Evolutionary conservation across 2,113 vertebrate species (phyloP), one percentile per base, ranked within the genome.

Genomic region (Myiozetetes cayanensis): DNA sequence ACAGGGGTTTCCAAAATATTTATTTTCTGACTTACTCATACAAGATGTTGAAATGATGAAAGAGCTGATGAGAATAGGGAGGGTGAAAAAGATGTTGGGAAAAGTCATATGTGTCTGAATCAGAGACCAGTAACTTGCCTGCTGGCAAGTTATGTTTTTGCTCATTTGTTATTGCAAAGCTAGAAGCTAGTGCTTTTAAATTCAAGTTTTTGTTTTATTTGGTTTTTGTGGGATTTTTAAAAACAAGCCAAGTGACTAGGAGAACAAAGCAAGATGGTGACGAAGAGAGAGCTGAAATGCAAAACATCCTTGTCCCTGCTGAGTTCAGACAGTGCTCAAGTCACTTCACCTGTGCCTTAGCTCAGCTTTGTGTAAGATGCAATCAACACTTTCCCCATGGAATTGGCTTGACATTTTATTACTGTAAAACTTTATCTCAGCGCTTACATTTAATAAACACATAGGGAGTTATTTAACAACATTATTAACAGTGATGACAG

Each of bases 281-380:
- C 41, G 30, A 79, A 72, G 39, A 88, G 22, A 44, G 12, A 67
- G 24, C 16, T 62, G 81, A 87, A 66, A 56, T 1, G 2, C 10
- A 66, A 58, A 94, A 62, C 3, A 1, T 20, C 16, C 9, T 4
- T 1, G n/a, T 24, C 49, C 21, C 49, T 80, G 24, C 35, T 44
- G 46, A 9, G 15, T 27, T 66, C 63, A 46, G 58, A 43, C 41
- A 24, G 27, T 0, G 0, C 35, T 41, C 24, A 53, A 53, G 55
- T 78, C 55, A 62, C 25, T 56, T 56, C 22, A 37, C 14, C 49
- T 14, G 13, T 15, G 16, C 55, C 49, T 76, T 31, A 43, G 27
- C 19, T 70, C 59, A 49, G 50, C 24, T 72, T 39, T 12, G 9
- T 12, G 37, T 25, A 25, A 30, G 39, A 28, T 18, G 20, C 14